Conservation (phyloP, 92 coral and sea anemone species). For the Paramuricea clavata region DNA sequence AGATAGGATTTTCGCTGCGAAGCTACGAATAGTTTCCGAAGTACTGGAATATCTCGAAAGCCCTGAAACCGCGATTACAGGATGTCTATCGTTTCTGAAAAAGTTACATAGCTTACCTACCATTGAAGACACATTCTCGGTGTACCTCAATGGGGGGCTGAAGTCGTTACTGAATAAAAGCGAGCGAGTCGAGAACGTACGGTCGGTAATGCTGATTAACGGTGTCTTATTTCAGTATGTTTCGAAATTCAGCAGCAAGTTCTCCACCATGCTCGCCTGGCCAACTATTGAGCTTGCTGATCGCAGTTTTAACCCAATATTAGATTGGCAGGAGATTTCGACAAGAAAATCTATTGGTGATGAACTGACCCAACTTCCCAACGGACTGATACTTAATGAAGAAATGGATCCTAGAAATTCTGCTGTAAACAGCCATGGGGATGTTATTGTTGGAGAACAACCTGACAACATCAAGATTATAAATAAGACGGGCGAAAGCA, state of each 20-base stretch:
- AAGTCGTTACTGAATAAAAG: neutral
- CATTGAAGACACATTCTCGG: neutral
- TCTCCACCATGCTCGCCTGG: neutral
- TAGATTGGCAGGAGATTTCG: neutral
- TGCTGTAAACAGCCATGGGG: neutral
- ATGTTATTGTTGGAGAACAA: neutral
- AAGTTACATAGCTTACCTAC: neutral
- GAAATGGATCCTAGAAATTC: neutral
- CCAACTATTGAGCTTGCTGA: neutral
- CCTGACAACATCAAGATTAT: neutral
- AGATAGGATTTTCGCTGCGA: conserved; percentile 45
- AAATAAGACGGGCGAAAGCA: too few species aligned
- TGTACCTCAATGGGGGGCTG: neutral
- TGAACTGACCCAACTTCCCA: neutral
- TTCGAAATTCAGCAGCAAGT: neutral
- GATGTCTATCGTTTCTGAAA: neutral
- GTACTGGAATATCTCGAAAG: neutral
- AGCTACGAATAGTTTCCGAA: neutral
- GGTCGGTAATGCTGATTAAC: neutral
- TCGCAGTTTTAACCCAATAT: neutral
- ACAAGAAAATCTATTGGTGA: neutral
- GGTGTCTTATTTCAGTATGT: neutral
- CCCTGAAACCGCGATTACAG: neutral
- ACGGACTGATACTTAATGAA: neutral
- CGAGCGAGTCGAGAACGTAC: neutral